Base-by-base conservation (phyloP, 1,140 invertebrate genomes). In the Caenorhabditis brenneri region DNA sequence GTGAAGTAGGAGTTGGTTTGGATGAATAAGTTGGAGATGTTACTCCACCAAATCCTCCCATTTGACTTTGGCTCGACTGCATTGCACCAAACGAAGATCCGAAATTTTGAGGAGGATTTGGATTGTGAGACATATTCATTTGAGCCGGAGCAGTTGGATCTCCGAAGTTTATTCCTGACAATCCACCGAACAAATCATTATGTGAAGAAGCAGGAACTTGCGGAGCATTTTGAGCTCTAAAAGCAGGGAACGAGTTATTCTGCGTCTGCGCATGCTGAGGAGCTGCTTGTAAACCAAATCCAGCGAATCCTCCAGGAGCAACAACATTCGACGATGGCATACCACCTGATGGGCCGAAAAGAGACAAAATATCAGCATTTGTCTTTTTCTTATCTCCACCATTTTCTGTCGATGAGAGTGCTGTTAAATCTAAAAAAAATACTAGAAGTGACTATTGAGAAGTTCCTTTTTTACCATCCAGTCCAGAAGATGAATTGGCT, bases 271-370 rank as follows among this genome's bases (percentile, higher is more conserved):
- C 7, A 24, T 53, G 53, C 6, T 55, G 53, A 24, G 46, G 81
- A 1, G 22, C 42, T 16, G 78, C 65, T 48, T 83, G 82, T 27
- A 83, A 24, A n/a, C 82, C 82, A 55, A 83, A 83, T 36, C 58
- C 82, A 39, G 82, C 78, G 22, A 83, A 83, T 53, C 82, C 82
- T 10, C 82, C 82, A 15, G 82, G 82, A 53, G 82, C 82, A 0
- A 83, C 78, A 3, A 83, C 39, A 24, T 79, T 65, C 0, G 82
- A 10, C 4, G 82, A 69, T 12, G 81, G 16, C 7, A 19, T 24
- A 15, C 65, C 39, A 22, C 29, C 19, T 42, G 46, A 22, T 19
- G 74, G 24, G 2, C 69, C 69, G 29, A 83, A 83, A 9, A 83
- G 49, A 7, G 82, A 83, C 0, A 83, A 39, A 39, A 83, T 83